Evolutionary conservation across 2,113 vertebrate species (phyloP).

Genomic region (Gadus chalcogrammus): DNA sequence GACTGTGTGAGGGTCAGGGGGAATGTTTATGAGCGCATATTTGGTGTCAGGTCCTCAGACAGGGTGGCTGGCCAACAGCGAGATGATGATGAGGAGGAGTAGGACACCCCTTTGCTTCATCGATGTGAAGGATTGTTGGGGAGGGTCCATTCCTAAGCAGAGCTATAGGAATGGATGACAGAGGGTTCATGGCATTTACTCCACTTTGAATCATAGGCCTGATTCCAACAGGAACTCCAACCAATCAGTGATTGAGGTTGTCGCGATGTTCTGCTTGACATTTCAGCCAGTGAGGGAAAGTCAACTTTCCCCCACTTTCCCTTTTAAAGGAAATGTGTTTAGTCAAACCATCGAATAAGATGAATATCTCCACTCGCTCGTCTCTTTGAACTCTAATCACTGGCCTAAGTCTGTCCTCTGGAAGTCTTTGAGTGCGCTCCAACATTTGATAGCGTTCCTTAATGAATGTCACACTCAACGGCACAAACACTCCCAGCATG

Average conservation of each 20-base stretch:
- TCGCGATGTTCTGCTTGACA: no score
- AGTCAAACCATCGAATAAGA: no score
- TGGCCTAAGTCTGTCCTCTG: not conserved
- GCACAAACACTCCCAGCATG: not conserved
- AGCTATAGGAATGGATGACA: not conserved
- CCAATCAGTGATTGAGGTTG: not conserved
- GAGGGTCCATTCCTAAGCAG: not conserved
- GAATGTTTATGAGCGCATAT: not conserved
- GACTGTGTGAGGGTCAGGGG: no score
- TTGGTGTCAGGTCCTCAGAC: not conserved
- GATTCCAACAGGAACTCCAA: not conserved
- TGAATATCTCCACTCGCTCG: no score
- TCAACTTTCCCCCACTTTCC: not conserved
- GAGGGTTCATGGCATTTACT: constrained; percentile 3
- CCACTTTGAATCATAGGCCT: not conserved
- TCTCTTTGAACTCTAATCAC: no score
- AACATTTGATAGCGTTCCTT: not conserved
- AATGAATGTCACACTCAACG: not conserved
- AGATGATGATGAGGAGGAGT: no score
- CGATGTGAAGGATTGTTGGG: no score
- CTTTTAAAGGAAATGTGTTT: not conserved
- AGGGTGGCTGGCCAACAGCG: not conserved
- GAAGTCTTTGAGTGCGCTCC: not conserved
- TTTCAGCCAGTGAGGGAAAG: no score
- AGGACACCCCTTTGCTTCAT: no score